These are phyloP conservation scores for Amphiura filiformis DNA, from an alignment of 35 echinoderm and acorn worm genomes.

Conservation along the genomic window DNA sequence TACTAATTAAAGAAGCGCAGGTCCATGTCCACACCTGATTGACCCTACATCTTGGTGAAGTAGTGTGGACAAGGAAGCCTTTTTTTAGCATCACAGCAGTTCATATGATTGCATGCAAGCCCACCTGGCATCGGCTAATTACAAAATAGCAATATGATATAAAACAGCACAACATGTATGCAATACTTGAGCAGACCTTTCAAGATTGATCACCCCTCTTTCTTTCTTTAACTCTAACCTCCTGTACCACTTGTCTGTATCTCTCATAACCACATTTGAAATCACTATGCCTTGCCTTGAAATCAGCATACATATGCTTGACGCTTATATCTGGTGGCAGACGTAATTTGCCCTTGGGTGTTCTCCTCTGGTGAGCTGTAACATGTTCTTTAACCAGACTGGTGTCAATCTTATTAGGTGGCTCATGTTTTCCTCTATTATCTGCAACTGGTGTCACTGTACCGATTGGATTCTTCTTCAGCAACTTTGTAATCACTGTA, in stretches of 20 bases:
- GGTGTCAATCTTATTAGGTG: background rate
- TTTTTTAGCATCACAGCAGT: too few relatives aligned
- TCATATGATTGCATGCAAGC: too few relatives aligned
- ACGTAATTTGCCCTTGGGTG: background rate
- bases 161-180: too few relatives aligned
- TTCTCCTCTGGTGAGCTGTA: background rate
- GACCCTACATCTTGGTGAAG: too few relatives aligned
- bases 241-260: background rate
- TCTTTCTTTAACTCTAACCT: too few relatives aligned
- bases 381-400: background rate
- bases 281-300: background rate
- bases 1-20: too few relatives aligned
- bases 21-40: too few relatives aligned
- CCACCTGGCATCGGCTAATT: too few relatives aligned
- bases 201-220: too few relatives aligned
- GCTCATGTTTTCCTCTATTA: background rate
- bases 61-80: too few relatives aligned
- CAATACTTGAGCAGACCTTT: too few relatives aligned
- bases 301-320: background rate
- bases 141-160: too few relatives aligned
- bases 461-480: background rate
- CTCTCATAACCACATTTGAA: constrained; percentile 4
- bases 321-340: background rate
- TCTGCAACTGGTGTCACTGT: background rate
- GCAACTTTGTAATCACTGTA: background rate